Conservation (phyloP, 1,140 invertebrate species). For the Chelonus insularis region DNA sequence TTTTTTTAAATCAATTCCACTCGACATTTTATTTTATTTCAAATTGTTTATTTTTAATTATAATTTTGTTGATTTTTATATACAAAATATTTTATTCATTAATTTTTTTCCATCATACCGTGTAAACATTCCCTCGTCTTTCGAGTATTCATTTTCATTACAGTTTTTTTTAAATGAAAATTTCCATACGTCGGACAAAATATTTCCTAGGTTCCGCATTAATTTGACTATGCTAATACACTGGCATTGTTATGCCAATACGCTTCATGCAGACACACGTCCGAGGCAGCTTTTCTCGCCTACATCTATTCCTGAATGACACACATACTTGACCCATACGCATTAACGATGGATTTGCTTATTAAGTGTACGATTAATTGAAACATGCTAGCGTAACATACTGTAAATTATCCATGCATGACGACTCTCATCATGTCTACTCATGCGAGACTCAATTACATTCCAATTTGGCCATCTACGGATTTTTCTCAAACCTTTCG, state of each 20-base stretch:
- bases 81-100: too few relatives aligned
- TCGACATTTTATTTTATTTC: neutral
- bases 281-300: constrained; percentile 7
- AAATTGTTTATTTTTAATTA: neutral
- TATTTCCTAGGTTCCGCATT: constrained; percentile 6
- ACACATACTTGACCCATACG: constrained; percentile 2
- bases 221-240: constrained; percentile 25
- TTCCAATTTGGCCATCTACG: neutral
- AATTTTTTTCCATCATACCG: too few relatives aligned
- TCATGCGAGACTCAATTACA: constrained; percentile 10
- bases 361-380: constrained; percentile 28
- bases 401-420: constrained; percentile 19
- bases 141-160: neutral
- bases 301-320: neutral
- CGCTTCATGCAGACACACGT: constrained; percentile 18
- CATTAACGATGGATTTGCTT: constrained; percentile 25
- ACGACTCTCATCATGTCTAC: constrained; percentile 13
- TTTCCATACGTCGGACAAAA: constrained; percentile 3
- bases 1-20: neutral
- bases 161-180: neutral
- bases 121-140: too few relatives aligned
- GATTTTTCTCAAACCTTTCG: too few relatives aligned
- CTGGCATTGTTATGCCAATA: constrained; percentile 23
- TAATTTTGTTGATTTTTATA: too few relatives aligned
- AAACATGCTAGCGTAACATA: constrained; percentile 22